A percentile compares a stretch with the other conserved stretches of the same genome.
Conservation (phyloP, 1,140 invertebrate species). For the Macrotrachela quadricornifera region DNA sequence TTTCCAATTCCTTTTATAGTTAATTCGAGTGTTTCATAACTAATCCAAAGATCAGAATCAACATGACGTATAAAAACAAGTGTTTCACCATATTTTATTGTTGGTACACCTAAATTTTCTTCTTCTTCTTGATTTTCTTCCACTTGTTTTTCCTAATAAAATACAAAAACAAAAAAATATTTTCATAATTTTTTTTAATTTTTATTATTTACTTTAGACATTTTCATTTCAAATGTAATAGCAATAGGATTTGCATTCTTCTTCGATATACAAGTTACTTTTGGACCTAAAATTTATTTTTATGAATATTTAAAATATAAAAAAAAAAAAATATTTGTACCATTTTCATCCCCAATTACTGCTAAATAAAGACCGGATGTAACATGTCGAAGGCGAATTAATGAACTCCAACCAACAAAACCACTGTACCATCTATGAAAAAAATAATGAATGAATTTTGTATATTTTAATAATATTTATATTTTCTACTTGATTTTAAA, state of each 20-base stretch:
- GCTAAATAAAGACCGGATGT: constrained; percentile 88
- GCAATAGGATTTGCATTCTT: neutral
- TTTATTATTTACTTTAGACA: no score
- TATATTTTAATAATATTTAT: neutral
- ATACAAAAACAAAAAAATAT: neutral
- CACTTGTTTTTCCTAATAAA: constrained; percentile 50
- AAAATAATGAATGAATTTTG: neutral
- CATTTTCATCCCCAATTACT: constrained; percentile 41
- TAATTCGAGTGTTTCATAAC: constrained; percentile 90
- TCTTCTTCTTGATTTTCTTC: constrained; percentile 82
- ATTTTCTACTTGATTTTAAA: constrained; percentile 58
- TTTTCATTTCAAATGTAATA: neutral
- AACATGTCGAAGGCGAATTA: constrained; percentile 84
- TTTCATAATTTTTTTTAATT: neutral
- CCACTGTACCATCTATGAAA: constrained; percentile 65
- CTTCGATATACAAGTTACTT: no score
- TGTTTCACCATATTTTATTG: constrained; percentile 96
- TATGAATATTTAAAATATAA: no score
- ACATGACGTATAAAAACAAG: constrained; percentile 92
- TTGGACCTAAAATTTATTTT: no score
- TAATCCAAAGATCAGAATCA: constrained; percentile 80
- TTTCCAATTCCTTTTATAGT: constrained; percentile 75
- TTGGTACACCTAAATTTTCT: constrained; percentile 76
- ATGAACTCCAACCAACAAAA: constrained; percentile 94
- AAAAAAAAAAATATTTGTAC: constrained; percentile 16